Conservation (phyloP, 2,888 invertebrate species). For the Rotaria socialis region DNA sequence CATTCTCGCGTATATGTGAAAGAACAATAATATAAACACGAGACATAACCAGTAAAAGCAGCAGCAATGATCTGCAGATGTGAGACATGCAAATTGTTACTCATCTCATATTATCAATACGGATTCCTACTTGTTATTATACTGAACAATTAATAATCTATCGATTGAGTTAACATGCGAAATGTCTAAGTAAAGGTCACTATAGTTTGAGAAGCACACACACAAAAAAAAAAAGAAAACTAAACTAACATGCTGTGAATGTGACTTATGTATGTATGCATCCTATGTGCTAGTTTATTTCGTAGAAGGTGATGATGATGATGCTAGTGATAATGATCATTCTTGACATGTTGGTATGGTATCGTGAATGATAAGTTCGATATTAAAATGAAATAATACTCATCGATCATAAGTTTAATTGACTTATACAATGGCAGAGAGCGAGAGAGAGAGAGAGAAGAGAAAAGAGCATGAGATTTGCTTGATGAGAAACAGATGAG, state of each 20-base stretch:
- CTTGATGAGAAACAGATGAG: slow-evolving; percentile 17
- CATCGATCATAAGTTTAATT: slow-evolving; percentile 32
- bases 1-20: not conserved
- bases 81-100: slow-evolving; percentile 37
- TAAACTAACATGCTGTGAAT: slow-evolving; percentile 4
- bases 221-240: not conserved
- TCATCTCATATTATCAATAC: slow-evolving; percentile 19
- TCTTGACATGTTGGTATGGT: not conserved
- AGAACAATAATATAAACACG: slow-evolving; percentile 26
- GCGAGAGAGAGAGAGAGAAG: not conserved
- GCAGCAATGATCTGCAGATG: slow-evolving; percentile 35
- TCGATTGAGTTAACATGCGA: not conserved
- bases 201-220: not conserved
- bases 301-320: not conserved
- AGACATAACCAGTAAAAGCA: slow-evolving; percentile 30
- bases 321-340: not conserved
- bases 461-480: not conserved
- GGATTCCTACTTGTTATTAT: not conserved
- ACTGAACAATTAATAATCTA: slow-evolving; percentile 8
- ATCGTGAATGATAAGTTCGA: slow-evolving; percentile 23
- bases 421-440: slow-evolving; percentile 6
- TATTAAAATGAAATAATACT: slow-evolving; percentile 18
- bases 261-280: slow-evolving; percentile 7
- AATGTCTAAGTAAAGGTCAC: slow-evolving; percentile 10
- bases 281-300: not conserved